Conservation (phyloP, 2,888 invertebrate genomes). For the Cecidostiba fungosa region DNA sequence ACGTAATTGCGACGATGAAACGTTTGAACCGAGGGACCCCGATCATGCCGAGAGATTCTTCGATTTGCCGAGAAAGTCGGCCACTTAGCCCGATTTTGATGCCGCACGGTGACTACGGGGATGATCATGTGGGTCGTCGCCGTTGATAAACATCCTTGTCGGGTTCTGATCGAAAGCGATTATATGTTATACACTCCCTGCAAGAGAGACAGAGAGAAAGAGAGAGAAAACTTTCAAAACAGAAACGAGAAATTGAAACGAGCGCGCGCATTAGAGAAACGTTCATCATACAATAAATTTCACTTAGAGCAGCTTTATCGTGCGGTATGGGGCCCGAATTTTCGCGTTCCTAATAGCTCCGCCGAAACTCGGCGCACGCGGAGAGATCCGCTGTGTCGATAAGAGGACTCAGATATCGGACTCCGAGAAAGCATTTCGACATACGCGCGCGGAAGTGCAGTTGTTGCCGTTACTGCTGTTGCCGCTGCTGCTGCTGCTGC, state of each 20-base stretch:
- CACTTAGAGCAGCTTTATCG: conserved; percentile 24
- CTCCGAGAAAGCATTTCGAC: conserved; percentile 8
- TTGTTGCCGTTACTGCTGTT: neutral
- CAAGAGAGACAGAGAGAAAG: too few relatives aligned
- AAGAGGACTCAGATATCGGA: neutral
- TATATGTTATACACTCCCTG: neutral
- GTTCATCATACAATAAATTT: conserved; percentile 11
- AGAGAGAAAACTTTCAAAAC: too few relatives aligned
- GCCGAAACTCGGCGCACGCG: neutral
- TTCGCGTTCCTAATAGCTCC: neutral
- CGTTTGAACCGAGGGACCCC: neutral
- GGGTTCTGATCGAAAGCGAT: neutral
- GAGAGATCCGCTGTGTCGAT: neutral
- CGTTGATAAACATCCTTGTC: neutral
- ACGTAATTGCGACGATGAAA: neutral
- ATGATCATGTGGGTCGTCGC: conserved; percentile 5
- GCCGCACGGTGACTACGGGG: neutral
- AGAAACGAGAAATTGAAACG: neutral
- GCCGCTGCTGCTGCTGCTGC: neutral
- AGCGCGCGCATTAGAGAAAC: neutral
- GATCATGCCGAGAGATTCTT: neutral
- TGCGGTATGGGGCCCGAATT: neutral
- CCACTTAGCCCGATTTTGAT: conserved; percentile 6
- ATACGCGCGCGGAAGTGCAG: conserved; percentile 11
- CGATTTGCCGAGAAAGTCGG: conserved; percentile 4